These are phyloP conservation scores for Ophion ellenae DNA, from an alignment of 2,888 invertebrate genomes.

Conservation along the genomic window DNA sequence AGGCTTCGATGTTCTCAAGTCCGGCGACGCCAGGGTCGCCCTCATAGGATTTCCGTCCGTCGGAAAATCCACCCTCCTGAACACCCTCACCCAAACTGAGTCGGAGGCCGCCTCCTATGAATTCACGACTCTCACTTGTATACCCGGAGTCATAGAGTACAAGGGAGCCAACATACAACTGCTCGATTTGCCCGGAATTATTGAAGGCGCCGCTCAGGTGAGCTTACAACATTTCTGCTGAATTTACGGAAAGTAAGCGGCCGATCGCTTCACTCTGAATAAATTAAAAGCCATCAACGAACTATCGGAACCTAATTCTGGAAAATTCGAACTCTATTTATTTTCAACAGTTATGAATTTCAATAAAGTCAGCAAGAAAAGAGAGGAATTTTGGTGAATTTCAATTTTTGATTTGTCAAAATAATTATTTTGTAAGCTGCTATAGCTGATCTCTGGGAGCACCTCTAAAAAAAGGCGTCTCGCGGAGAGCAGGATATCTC, in stretches of 20 bases:
- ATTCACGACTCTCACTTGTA: conserved; percentile 99
- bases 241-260: neutral
- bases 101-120: conserved; percentile 99
- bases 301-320: too few relatives aligned
- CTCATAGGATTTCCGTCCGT: conserved; percentile 99
- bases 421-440: too few relatives aligned
- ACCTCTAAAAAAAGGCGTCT: too few relatives aligned
- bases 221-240: neutral
- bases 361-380: too few relatives aligned
- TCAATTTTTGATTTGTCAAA: too few relatives aligned
- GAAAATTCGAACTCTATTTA: too few relatives aligned
- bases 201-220: conserved; percentile 98
- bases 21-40: conserved; percentile 99
- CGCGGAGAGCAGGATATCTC: too few relatives aligned
- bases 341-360: too few relatives aligned
- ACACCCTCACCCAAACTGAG: conserved; percentile 97
- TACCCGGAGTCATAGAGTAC: conserved; percentile 99
- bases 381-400: too few relatives aligned
- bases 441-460: too few relatives aligned
- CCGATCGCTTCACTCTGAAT: neutral
- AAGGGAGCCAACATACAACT: conserved; percentile 99
- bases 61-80: conserved; percentile 98
- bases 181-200: conserved; percentile 99
- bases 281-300: too few relatives aligned
- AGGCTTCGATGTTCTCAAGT: conserved; percentile 99